Evolutionary conservation across 2,113 vertebrate species (phyloP), one percentile per base, ranked within the genome.

Genomic region (Megalops atlanticus): DNA sequence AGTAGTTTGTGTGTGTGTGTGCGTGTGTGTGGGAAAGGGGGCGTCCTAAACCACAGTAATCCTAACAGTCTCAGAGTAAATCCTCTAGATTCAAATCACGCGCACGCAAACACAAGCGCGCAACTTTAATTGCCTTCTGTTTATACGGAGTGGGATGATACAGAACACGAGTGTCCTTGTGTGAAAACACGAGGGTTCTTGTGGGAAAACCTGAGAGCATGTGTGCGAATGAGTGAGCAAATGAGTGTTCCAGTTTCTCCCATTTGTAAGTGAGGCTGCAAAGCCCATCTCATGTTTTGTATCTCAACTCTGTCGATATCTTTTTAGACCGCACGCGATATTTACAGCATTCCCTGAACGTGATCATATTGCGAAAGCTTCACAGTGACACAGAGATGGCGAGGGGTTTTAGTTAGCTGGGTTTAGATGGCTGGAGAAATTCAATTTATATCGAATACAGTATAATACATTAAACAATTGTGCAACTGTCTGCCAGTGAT

Each of bases 1-100:
- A 12, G 87, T 84, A 90, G 85, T 91, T 6, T 45, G 43, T 45
- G 43, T 12, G 5, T 45, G 43, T 45, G 12, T 45, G 43, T 45
- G 43, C 43, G 12, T 45, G 5, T 45, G 43, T 45, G 43, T 45
- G n/a, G n/a, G n/a, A n/a, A n/a, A n/a, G n/a, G n/a, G n/a, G n/a
- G n/a, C n/a, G n/a, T n/a, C n/a, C n/a, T n/a, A n/a, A n/a, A n/a
- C n/a, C n/a, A n/a, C n/a, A n/a, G n/a, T n/a, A n/a, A n/a, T n/a
- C n/a, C n/a, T n/a, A n/a, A n/a, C n/a, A n/a, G n/a, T n/a, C n/a
- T n/a, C n/a, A n/a, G n/a, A n/a, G n/a, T n/a, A n/a, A n/a, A n/a
- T n/a, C n/a, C n/a, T n/a, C n/a, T n/a, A n/a, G n/a, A n/a, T n/a
- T n/a, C n/a, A n/a, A n/a, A n/a, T n/a, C n/a, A 58, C 52, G n/a